Conservation (phyloP, 2,888 invertebrate genomes). For the Agrotis exclamationis region DNA sequence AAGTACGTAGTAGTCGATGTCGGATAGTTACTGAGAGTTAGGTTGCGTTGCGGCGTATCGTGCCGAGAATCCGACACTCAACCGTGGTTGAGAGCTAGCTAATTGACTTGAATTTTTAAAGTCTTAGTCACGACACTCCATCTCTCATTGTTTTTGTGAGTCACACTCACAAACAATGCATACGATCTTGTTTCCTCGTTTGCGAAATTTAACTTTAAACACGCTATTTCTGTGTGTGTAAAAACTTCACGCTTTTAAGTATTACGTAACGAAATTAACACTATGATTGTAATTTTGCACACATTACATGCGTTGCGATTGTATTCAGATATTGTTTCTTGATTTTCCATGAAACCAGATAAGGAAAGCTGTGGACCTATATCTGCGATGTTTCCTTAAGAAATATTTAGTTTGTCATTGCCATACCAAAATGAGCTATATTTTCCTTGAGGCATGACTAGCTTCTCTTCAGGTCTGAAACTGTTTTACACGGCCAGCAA, state of each 20-base stretch:
- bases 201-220: slow-evolving; percentile 68
- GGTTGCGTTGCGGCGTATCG: slow-evolving; percentile 58
- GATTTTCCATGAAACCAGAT: slow-evolving; percentile 52
- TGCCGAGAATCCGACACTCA: slow-evolving; percentile 38
- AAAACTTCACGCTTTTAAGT: slow-evolving; percentile 48
- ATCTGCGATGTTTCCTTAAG: slow-evolving; percentile 36
- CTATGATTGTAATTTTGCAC: slow-evolving; percentile 47
- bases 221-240: slow-evolving; percentile 23
- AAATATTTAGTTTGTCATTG: slow-evolving; percentile 20
- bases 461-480: slow-evolving; percentile 63
- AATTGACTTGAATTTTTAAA: slow-evolving; percentile 88
- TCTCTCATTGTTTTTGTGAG: slow-evolving; percentile 82
- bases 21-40: slow-evolving; percentile 45
- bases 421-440: slow-evolving; percentile 31
- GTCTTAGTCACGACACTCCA: slow-evolving; percentile 84
- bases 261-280: slow-evolving; percentile 54
- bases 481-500: slow-evolving; percentile 70
- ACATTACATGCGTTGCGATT: slow-evolving; percentile 35
- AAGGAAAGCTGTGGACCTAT: slow-evolving; percentile 43
- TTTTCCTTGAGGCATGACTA: slow-evolving; percentile 32
- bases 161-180: slow-evolving; percentile 80
- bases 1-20: slow-evolving; percentile 62
- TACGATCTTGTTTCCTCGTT: slow-evolving; percentile 76
- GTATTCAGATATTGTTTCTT: slow-evolving; percentile 39
- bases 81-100: slow-evolving; percentile 73